Evolutionary conservation across 2,113 vertebrate species (phyloP).

Genomic region (Anhinga rufa): DNA sequence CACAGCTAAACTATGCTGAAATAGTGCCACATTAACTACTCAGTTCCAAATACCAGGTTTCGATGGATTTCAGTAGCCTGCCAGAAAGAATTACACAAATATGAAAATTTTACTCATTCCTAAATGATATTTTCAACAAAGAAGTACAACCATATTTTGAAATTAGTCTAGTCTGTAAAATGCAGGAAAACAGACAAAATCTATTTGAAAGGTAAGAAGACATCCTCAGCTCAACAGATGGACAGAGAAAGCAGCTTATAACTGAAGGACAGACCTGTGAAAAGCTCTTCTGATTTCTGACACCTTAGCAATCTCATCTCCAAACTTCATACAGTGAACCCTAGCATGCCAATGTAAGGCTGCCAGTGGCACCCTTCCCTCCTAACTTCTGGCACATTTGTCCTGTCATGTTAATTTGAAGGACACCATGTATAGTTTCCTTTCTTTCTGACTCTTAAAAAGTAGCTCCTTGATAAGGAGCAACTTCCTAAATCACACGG

Average conservation of each 20-base stretch:
- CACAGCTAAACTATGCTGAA: background rate
- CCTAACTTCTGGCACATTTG: background rate
- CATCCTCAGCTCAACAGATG: background rate
- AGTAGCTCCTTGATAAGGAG: background rate
- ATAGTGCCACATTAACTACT: background rate
- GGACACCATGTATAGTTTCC: background rate
- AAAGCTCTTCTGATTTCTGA: background rate
- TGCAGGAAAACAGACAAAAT: background rate
- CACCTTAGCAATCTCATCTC: background rate
- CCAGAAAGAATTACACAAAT: constrained; percentile 1
- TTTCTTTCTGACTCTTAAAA: background rate
- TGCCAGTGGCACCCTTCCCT: background rate
- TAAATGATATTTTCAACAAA: background rate
- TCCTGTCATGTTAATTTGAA: background rate
- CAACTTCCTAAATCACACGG: background rate
- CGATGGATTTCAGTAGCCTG: background rate
- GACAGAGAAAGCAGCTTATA: background rate
- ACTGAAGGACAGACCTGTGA: background rate
- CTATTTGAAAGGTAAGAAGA: background rate
- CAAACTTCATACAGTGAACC: background rate
- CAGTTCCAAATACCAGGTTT: background rate
- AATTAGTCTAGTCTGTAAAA: background rate
- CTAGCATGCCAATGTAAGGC: background rate
- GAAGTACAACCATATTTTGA: constrained; percentile 13
- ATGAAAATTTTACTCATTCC: background rate